Evolutionary conservation across 2,797 vertebrate species (phyloP).

Genomic region (Notolepis coatsorum): DNA sequence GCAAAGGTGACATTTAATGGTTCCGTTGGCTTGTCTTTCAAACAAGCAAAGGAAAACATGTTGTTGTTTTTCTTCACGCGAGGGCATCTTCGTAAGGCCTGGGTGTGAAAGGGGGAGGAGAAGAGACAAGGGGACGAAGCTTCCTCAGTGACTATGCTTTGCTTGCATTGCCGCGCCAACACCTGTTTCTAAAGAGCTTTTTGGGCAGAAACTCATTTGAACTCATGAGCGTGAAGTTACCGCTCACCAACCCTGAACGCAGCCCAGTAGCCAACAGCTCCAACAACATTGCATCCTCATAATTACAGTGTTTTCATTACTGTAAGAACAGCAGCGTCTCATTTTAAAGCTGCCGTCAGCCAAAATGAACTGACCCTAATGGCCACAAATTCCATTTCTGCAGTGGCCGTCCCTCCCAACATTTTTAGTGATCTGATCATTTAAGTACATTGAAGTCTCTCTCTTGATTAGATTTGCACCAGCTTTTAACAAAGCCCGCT

Average conservation of each 20-base stretch:
- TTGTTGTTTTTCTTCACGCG: too few species aligned
- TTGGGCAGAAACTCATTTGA: constrained; percentile 10
- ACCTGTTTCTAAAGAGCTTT: constrained; percentile 26
- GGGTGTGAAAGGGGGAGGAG: not conserved
- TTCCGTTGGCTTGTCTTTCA: constrained; percentile 8
- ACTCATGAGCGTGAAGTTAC: constrained; percentile 11
- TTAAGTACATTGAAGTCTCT: constrained; percentile 78
- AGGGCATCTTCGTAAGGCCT: too few species aligned
- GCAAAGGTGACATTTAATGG: not conserved
- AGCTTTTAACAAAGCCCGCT: constrained; percentile 79
- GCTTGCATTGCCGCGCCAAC: constrained; percentile 14
- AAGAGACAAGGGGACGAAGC: not conserved
- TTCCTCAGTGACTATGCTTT: not conserved
- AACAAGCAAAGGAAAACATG: too few species aligned
- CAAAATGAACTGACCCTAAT: constrained; percentile 68
- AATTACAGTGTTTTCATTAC: constrained; percentile 63
- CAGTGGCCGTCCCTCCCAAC: constrained; percentile 31
- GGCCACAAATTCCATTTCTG: constrained; percentile 59
- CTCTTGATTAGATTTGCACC: constrained; percentile 79
- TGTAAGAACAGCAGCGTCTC: constrained; percentile 49
- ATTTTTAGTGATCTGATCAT: constrained; percentile 65
- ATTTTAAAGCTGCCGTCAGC: constrained; percentile 69
- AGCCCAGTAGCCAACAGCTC: constrained; percentile 6
- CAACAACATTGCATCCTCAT: constrained; percentile 28
- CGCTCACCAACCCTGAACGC: constrained; percentile 21